phyloP scores from a whole-genome alignment of 2,888 invertebrate genomes.

The Caenorhabditis sp. region DNA sequence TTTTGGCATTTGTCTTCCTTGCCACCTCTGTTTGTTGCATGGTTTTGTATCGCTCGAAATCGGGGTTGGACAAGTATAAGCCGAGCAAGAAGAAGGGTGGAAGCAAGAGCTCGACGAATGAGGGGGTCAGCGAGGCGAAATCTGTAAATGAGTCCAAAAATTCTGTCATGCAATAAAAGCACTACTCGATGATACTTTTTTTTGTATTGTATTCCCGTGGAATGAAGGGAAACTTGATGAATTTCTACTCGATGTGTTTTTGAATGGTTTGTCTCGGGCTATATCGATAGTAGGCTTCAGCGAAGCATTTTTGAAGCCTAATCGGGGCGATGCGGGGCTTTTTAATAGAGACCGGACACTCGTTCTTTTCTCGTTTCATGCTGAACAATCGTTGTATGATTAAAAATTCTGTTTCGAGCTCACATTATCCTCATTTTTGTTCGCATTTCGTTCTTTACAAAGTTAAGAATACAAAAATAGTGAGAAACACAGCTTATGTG shows the following conservation, averaged over 20 bases:
- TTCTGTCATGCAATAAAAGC: not conserved
- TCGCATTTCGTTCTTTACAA: no score
- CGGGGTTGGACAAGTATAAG: slow-evolving; percentile 24
- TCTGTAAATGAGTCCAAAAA: not conserved
- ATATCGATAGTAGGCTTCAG: not conserved
- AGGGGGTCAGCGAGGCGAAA: not conserved
- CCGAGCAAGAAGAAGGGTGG: not conserved
- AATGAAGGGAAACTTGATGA: not conserved
- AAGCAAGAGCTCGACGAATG: not conserved
- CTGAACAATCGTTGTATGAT: no score
- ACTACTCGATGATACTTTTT: not conserved
- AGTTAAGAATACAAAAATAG: no score
- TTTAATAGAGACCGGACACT: no score
- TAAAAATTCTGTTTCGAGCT: no score
- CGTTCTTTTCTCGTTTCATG: no score
- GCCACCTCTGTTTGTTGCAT: slow-evolving; percentile 16
- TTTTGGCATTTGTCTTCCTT: slow-evolving; percentile 15
- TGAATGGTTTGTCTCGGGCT: no score
- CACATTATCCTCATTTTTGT: no score
- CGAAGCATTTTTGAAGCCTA: no score
- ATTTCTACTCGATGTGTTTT: not conserved
- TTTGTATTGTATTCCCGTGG: not conserved
- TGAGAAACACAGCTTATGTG: no score
- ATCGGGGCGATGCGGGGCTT: no score
- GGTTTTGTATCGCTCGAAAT: slow-evolving; percentile 33